Evolutionary conservation across 2,797 vertebrate genomes (phyloP).

Genomic region (Numenius phaeopus): DNA sequence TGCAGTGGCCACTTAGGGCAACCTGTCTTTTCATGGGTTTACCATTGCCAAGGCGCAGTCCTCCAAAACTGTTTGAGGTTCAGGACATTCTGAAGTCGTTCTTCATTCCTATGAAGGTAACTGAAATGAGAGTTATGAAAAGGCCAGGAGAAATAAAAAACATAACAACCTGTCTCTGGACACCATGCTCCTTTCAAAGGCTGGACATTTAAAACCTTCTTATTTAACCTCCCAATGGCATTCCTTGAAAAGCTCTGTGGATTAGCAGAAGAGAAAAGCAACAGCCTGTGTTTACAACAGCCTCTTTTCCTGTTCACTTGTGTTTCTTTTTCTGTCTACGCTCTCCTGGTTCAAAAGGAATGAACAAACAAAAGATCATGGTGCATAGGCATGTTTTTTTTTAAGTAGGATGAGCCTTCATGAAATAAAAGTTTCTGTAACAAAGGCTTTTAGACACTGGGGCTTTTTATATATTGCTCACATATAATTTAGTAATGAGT

Average conservation of each 20-base stretch:
- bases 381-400: not conserved
- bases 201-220: not conserved
- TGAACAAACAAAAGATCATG: not conserved
- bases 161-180: not conserved
- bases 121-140: not conserved
- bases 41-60: not conserved
- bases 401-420: slow-evolving; percentile 4
- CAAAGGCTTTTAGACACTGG: slow-evolving; percentile 14
- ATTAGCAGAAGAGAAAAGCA: not conserved
- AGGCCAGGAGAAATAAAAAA: not conserved
- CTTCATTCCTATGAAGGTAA: not conserved
- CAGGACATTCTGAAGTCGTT: not conserved
- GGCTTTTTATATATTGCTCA: slow-evolving; percentile 30
- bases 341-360: not conserved
- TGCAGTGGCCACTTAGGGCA: not conserved
- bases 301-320: not conserved
- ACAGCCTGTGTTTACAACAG: not conserved
- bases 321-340: not conserved
- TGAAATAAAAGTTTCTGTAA: slow-evolving; percentile 24
- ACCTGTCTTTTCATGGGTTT: not conserved
- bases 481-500: slow-evolving; percentile 58
- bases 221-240: not conserved
- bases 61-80: not conserved
- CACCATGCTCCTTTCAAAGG: not conserved
- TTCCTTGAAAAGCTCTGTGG: not conserved